Evolutionary conservation across 2,113 vertebrate species (phyloP).

Genomic region (Leptodactylus fuscus): DNA sequence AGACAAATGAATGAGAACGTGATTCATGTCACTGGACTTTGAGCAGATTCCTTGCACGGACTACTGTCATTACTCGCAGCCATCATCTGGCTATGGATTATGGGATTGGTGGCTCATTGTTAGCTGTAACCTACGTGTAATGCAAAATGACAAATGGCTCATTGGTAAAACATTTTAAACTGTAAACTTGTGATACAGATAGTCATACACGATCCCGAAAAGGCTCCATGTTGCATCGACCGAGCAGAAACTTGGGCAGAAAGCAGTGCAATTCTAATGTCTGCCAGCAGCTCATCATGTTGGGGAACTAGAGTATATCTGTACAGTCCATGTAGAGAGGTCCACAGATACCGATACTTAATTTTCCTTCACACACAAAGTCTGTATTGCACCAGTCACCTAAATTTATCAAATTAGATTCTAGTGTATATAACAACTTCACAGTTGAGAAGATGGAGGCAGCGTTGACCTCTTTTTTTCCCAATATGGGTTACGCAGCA

Average conservation of each 20-base stretch:
- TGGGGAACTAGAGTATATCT: neutral
- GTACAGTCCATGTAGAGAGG: neutral
- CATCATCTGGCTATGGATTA: neutral
- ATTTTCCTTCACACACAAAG: slow-evolving; percentile 26
- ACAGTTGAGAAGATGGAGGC: slow-evolving; percentile 1
- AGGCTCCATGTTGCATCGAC: neutral
- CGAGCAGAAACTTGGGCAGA: neutral
- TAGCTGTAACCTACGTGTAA: neutral
- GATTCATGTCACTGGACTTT: slow-evolving; percentile 15
- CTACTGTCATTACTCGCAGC: neutral
- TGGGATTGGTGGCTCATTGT: neutral
- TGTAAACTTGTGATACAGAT: slow-evolving; percentile 20
- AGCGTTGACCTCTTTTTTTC: slow-evolving; percentile 15
- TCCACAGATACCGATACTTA: neutral
- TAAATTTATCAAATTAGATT: slow-evolving; percentile 5
- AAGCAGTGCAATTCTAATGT: neutral
- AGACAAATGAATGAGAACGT: neutral
- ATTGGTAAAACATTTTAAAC: neutral
- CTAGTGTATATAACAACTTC: neutral
- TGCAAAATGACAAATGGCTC: neutral
- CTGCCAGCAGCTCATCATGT: slow-evolving; percentile 5
- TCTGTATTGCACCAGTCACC: neutral
- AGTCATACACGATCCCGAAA: neutral
- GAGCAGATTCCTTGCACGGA: neutral
- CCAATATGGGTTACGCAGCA: neutral